Conservation (phyloP, 2,113 vertebrate species). For the Scomber colias region DNA sequence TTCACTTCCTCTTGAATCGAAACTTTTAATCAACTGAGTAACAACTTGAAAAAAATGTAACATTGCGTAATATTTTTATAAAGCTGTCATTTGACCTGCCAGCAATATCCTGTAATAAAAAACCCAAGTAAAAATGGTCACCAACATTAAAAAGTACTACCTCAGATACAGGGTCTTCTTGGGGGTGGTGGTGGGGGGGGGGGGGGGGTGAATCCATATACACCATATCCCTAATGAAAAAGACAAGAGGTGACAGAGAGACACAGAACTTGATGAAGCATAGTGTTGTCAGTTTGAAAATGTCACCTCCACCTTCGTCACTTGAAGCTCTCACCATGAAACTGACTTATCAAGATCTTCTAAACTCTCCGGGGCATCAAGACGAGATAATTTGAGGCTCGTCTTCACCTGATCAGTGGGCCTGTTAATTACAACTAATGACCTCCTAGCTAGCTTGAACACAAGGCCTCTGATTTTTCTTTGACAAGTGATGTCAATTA, state of each 20-base stretch:
- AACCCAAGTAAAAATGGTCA: neutral
- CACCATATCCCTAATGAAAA: neutral
- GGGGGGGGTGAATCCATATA: neutral
- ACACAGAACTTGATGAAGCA: too few relatives aligned
- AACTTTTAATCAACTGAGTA: neutral
- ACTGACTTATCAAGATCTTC: neutral
- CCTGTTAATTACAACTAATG: conserved; percentile 58
- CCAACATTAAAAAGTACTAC: neutral
- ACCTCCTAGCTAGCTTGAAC: conserved; percentile 40
- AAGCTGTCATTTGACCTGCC: neutral
- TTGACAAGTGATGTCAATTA: conserved; percentile 60
- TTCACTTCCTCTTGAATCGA: neutral
- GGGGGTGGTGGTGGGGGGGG: too few relatives aligned
- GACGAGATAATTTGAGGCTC: conserved; percentile 44
- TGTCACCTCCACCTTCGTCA: neutral
- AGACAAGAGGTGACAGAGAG: neutral
- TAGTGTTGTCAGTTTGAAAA: neutral
- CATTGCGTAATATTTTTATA: neutral
- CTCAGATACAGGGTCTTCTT: neutral
- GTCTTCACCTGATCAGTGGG: conserved; percentile 43
- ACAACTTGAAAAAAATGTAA: neutral
- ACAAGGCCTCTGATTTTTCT: conserved; percentile 61
- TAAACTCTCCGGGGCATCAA: conserved; percentile 22
- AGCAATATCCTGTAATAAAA: neutral
- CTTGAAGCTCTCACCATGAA: neutral